These are phyloP conservation scores for Cephus cinctus DNA, from an alignment of 1,140 invertebrate species.

Conservation along the genomic window DNA sequence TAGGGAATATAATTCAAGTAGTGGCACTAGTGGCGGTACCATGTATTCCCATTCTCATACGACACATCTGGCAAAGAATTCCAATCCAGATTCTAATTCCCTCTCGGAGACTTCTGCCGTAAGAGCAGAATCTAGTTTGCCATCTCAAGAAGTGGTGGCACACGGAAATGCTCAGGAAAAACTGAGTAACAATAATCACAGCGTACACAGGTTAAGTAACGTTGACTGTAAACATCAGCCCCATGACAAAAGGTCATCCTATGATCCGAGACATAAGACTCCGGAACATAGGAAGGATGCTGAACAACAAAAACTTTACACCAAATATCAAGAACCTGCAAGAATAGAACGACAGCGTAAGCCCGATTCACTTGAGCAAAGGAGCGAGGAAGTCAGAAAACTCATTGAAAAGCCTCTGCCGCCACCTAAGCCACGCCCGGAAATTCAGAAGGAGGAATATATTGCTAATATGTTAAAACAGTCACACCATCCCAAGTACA, in stretches of 20 bases:
- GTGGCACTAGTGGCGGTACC: conserved; percentile 11
- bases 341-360: conserved; percentile 29
- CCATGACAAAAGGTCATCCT: conserved; percentile 26
- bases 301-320: conserved; percentile 33
- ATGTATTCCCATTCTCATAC: conserved; percentile 6
- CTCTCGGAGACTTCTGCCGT: too few relatives aligned
- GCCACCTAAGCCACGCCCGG: conserved; percentile 34
- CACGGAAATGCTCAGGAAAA: conserved; percentile 32
- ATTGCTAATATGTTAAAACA: conserved; percentile 40
- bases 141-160: conserved; percentile 17
- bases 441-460: conserved; percentile 39
- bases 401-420: conserved; percentile 45
- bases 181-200: conserved; percentile 34
- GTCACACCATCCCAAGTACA: conserved; percentile 39
- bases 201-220: conserved; percentile 19
- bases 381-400: conserved; percentile 47
- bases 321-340: conserved; percentile 31
- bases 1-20: conserved; percentile 32
- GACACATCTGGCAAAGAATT: not conserved
- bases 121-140: not conserved
- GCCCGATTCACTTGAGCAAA: conserved; percentile 37
- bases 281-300: conserved; percentile 38
- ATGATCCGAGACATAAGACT: conserved; percentile 36
- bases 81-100: too few relatives aligned
- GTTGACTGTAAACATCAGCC: conserved; percentile 25